These are phyloP conservation scores for Scaptomyza graminum DNA, from an alignment of 1,140 invertebrate genomes.

Conservation along the genomic window DNA sequence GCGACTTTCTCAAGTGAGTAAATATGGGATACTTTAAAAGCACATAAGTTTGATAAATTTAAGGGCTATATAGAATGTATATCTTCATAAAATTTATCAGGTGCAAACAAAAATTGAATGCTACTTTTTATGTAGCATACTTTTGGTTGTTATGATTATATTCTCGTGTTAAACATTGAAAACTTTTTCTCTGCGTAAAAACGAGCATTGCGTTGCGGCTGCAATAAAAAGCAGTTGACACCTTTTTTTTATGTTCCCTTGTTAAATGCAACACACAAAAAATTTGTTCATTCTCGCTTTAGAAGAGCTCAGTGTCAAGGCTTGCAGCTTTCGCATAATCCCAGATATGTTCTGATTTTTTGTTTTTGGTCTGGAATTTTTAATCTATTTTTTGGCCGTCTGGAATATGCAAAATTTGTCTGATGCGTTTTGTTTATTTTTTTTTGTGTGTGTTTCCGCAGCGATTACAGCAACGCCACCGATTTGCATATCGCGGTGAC, in stretches of 20 bases:
- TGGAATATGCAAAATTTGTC: conserved; percentile 56
- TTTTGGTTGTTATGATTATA: conserved; percentile 1
- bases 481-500: conserved; percentile 93
- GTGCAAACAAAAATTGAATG: neutral
- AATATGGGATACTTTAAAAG: neutral
- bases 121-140: conserved; percentile 2
- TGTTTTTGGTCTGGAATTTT: conserved; percentile 45
- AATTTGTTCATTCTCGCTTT: conserved; percentile 17
- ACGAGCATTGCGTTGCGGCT: conserved; percentile 3
- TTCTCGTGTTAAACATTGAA: neutral
- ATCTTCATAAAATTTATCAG: too few relatives aligned
- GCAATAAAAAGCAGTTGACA: neutral
- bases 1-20: conserved; percentile 91
- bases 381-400: conserved; percentile 20
- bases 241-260: neutral
- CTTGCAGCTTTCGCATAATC: conserved; percentile 9
- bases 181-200: neutral
- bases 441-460: conserved; percentile 76
- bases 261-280: conserved; percentile 14
- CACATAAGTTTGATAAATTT: neutral
- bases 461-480: conserved; percentile 90
- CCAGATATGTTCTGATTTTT: conserved; percentile 15
- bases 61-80: neutral
- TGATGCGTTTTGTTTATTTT: conserved; percentile 44
- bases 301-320: neutral